Evolutionary conservation across 2,113 vertebrate species (phyloP).

Genomic region (Eidolon helvum): DNA sequence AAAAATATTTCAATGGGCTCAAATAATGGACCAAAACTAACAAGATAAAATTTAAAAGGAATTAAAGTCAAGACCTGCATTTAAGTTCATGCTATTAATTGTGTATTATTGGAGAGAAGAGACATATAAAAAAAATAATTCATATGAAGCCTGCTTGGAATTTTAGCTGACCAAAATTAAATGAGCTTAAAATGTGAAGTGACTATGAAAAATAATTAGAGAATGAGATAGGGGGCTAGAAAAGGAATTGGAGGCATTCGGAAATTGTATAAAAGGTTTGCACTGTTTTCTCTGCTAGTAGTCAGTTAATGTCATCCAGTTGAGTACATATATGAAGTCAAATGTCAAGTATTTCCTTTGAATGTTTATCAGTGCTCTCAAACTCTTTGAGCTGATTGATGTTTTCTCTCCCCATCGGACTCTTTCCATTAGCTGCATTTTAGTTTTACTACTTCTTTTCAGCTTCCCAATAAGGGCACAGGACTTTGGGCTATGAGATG

Average conservation of each 20-base stretch:
- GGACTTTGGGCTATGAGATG: not conserved
- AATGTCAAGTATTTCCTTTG: not conserved
- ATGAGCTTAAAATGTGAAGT: not conserved
- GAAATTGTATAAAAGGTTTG: not conserved
- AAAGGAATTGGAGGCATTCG: not conserved
- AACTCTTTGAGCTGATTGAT: not conserved
- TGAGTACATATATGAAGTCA: not conserved
- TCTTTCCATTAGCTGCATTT: not conserved
- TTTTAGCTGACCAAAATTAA: conserved; percentile 9
- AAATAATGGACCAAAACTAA: conserved; percentile 60
- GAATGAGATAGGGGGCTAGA: not conserved
- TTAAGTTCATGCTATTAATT: conserved; percentile 40
- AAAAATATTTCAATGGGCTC: conserved; percentile 54
- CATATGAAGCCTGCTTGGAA: conserved; percentile 15
- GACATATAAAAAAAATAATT: conserved; percentile 27
- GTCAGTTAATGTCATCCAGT: not conserved
- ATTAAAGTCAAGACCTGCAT: conserved; percentile 27
- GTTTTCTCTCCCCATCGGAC: not conserved
- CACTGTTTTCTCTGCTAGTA: not conserved
- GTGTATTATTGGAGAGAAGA: not conserved
- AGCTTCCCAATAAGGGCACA: not conserved
- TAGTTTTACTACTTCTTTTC: not conserved
- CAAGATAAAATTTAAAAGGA: conserved; percentile 51
- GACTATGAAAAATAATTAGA: conserved; percentile 36
- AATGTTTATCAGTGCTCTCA: not conserved